Base-by-base conservation (phyloP, 1,140 invertebrate species). In the Oscheius sp. region DNA sequence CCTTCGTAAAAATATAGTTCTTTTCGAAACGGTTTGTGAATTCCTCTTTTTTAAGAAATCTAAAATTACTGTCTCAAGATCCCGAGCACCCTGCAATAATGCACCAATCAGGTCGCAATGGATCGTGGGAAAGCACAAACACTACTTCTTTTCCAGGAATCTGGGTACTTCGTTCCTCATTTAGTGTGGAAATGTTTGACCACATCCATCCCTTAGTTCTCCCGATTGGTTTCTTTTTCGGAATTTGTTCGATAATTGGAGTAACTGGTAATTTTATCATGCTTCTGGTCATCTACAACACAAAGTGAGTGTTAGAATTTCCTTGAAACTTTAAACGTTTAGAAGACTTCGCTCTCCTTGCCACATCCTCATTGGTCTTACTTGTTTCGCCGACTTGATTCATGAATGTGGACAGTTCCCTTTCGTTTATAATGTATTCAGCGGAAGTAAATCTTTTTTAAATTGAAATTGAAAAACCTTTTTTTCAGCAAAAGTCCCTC, bases 311-410 rank as follows among this genome's bases (percentile, higher is more conserved):
- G 42, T 52, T 34, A 28, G 4, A 42, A 20, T 2, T 58, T 68
- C 31, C 0, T 23, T 26, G 4, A 4, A 20, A 52, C 2, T 28
- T 23, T 18, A 23, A 32, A 38, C 34, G 31, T 26, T 55, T 38
- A 68, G 66, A 68, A 46, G 66, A 1, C 52, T 68, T n/a, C 66
- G 66, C 7, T 68, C 66, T 13, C 66, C 66, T 13, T 68, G 66
- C 23, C 66, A 68, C 29, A 20, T 68, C 4, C 49, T 68, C 4
- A 68, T 68, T 31, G 49, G 35, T 35, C 32, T 34, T 7, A 68
- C 46, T 2, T 68, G 66, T 32, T 18, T 68, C 2, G 66, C 66
- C 18, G 66, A 68, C 31, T 32, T 68, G 20, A 46, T 68, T 26
- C 66, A 68, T 23, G 66, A 55, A 20, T 55, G 31, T 26, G 66